Conservation (phyloP, 2,113 vertebrate species). For the Irena cyanogastra region DNA sequence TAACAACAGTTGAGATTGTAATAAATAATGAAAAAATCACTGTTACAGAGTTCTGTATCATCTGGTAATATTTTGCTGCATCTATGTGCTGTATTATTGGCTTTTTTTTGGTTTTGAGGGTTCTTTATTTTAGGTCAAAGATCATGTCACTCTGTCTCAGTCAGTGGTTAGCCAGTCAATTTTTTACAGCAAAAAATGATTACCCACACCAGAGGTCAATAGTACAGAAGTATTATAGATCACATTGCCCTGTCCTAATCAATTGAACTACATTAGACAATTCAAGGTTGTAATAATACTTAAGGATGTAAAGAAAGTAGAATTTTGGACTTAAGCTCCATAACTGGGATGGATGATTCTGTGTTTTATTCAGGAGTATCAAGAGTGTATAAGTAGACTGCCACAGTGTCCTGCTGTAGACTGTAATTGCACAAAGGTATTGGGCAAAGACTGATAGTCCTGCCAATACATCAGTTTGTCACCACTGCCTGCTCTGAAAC, state of each 20-base stretch:
- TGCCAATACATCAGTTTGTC: background rate
- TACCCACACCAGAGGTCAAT: background rate
- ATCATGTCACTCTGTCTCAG: background rate
- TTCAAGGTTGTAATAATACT: background rate
- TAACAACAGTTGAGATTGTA: background rate
- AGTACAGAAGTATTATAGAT: background rate
- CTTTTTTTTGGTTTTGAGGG: background rate
- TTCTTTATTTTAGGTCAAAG: constrained; percentile 19
- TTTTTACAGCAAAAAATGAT: constrained; percentile 7
- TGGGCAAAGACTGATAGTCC: background rate
- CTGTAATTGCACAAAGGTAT: background rate
- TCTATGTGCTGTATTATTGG: background rate
- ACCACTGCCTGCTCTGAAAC: background rate
- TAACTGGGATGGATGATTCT: background rate
- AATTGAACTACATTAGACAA: background rate
- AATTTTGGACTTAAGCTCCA: background rate
- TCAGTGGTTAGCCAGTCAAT: background rate
- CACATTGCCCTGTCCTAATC: background rate
- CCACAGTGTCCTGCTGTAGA: background rate
- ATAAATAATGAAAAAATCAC: background rate
- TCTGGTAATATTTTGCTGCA: background rate
- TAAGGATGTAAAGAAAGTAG: background rate
- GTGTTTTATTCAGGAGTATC: background rate
- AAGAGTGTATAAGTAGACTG: background rate
- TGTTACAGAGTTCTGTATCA: background rate